Evolutionary conservation across 2,797 vertebrate species (phyloP), one percentile per base, ranked within the genome.

Genomic region (Brachyrhaphis roseni): DNA sequence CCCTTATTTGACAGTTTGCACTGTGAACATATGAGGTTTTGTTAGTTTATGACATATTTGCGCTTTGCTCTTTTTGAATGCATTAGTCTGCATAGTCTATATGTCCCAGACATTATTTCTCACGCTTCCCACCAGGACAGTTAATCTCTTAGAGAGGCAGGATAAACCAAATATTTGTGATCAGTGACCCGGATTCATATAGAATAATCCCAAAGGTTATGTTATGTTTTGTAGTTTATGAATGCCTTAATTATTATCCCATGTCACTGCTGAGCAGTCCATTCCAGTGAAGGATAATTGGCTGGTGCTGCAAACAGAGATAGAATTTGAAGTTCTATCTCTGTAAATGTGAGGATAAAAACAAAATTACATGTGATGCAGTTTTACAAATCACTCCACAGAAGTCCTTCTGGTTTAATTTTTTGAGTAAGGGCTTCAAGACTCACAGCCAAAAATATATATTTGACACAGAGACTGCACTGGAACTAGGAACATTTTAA

Each of bases 161-260:
- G 88, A 87, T 89, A 86, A 72, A 78, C 78, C 77, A 92, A 90
- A 91, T 90, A 90, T 91, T 45, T 84, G 49, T 92, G 86, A 79
- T 86, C 86, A 88, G 84, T 82, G 81, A 89, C 77, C 86, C 31
- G 49, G 82, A 87, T 90, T 90, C 73, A 80, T 81, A 11, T 62
- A 70, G 75, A 28, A 79, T 49, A 86, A 83, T 76, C 85, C 87
- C 81, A 90, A 86, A 80, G 80, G 84, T 83, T 77, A 49, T 64
- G 79, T 86, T 79, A 72, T n/a, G 26, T 66, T 68, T 53, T 23
- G 72, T 87, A 34, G 47, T 45, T 74, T 41, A 4, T 20, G 43
- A 13, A 12, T 75, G 15, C 8, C 1, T n/a, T 66, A 66, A 75
- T 45, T 68, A 46, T 59, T 6, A 75, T 39, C 26, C 26, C 3